Evolutionary conservation across 2,113 vertebrate species (phyloP).

Genomic region (Nettapus auritus): DNA sequence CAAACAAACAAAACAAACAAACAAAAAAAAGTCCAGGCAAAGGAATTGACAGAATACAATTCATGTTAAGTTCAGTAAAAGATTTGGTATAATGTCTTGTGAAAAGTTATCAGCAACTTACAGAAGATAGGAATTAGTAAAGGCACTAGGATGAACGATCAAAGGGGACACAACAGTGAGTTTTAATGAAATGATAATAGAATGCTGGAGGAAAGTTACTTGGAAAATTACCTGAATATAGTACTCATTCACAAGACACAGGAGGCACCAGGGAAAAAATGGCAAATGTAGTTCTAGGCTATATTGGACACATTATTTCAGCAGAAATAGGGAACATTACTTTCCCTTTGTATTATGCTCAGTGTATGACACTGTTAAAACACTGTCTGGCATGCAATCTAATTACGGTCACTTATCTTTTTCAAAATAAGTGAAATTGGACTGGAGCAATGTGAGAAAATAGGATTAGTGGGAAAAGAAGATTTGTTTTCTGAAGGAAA

Average conservation of each 20-base stretch:
- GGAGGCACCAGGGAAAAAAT: not conserved
- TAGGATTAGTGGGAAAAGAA: not conserved
- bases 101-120: not conserved
- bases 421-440: not conserved
- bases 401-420: not conserved
- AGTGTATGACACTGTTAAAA: not conserved
- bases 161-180: not conserved
- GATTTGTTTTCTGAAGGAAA: not conserved
- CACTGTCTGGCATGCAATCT: not conserved
- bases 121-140: not conserved
- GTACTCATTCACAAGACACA: not conserved
- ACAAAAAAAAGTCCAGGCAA: not conserved
- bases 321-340: not conserved
- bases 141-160: not conserved
- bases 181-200: not conserved
- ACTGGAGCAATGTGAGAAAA: not conserved
- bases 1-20: too few relatives aligned
- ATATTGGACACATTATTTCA: not conserved
- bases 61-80: not conserved
- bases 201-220: not conserved
- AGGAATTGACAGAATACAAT: not conserved
- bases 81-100: not conserved
- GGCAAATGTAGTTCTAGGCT: not conserved
- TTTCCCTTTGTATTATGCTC: not conserved
- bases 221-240: not conserved